Evolutionary conservation across 2,797 vertebrate species (phyloP).

Genomic region (Schizopygopsis malacanthus): DNA sequence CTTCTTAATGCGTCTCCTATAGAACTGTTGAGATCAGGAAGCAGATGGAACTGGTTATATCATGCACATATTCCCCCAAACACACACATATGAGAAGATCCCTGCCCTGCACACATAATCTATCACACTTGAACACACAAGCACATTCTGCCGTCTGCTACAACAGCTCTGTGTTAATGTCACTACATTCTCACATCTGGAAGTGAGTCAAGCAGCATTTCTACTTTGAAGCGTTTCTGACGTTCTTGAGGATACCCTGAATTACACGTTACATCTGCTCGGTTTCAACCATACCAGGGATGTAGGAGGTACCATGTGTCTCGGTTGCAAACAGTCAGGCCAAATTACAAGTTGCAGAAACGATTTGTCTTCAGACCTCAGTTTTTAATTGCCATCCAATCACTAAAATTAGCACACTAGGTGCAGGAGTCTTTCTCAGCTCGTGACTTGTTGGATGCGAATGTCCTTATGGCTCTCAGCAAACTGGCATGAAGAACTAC

Average conservation of each 20-base stretch:
- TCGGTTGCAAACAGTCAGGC: background rate
- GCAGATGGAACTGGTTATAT: background rate
- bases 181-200: conserved; percentile 36
- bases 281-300: background rate
- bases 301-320: background rate
- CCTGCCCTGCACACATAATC: background rate
- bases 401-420: background rate
- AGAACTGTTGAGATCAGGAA: background rate
- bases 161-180: conserved; percentile 5
- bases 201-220: background rate
- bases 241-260: background rate
- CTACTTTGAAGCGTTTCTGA: conserved; percentile 1
- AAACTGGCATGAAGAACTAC: conserved; percentile 30
- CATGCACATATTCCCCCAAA: background rate
- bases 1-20: background rate
- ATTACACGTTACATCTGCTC: background rate
- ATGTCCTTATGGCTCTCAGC: background rate
- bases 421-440: conserved; percentile 10
- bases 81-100: background rate
- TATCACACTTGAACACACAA: conserved; percentile 6
- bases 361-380: background rate
- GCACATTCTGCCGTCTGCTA: background rate
- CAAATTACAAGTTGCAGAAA: conserved; percentile 3
- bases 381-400: background rate
- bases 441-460: conserved; percentile 22